Percentiles rank a stretch among this genome's conserved stretches.
phyloP scores from a whole-genome alignment of 1,140 invertebrate genomes.

The Heterodera schachtii region DNA sequence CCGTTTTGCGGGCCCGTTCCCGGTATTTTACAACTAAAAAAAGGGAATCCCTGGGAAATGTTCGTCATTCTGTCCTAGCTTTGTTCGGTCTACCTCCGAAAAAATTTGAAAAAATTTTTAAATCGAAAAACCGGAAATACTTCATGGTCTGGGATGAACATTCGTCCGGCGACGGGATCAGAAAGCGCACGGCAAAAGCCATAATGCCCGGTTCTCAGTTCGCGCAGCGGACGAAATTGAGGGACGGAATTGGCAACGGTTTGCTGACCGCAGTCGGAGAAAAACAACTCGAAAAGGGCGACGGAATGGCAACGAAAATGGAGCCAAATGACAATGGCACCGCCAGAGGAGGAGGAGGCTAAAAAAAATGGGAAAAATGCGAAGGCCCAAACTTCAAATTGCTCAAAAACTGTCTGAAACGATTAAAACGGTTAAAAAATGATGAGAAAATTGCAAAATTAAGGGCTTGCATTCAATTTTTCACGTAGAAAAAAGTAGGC shows the following conservation, averaged over 20 bases:
- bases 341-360: background rate
- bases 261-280: background rate
- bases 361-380: background rate
- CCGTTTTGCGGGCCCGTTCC: too few relatives aligned
- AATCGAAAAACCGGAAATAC: background rate
- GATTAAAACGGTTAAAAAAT: too few relatives aligned
- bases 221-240: background rate
- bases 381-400: too few relatives aligned
- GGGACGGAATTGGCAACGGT: background rate
- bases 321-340: slow-evolving; percentile 3
- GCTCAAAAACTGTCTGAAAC: background rate
- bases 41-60: too few relatives aligned
- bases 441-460: background rate
- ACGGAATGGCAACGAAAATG: slow-evolving; percentile 26
- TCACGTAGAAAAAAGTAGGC: too few relatives aligned
- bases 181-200: slow-evolving; percentile 20
- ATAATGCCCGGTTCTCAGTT: slow-evolving; percentile 21
- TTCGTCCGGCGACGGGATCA: slow-evolving; percentile 4
- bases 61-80: too few relatives aligned
- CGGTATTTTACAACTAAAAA: too few relatives aligned
- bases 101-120: background rate
- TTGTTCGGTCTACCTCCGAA: too few relatives aligned
- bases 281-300: slow-evolving; percentile 6
- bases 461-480: too few relatives aligned
- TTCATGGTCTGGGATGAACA: slow-evolving; percentile 23